Evolutionary conservation across 2,888 invertebrate genomes (phyloP).

Genomic region (Eupsilia transversa): DNA sequence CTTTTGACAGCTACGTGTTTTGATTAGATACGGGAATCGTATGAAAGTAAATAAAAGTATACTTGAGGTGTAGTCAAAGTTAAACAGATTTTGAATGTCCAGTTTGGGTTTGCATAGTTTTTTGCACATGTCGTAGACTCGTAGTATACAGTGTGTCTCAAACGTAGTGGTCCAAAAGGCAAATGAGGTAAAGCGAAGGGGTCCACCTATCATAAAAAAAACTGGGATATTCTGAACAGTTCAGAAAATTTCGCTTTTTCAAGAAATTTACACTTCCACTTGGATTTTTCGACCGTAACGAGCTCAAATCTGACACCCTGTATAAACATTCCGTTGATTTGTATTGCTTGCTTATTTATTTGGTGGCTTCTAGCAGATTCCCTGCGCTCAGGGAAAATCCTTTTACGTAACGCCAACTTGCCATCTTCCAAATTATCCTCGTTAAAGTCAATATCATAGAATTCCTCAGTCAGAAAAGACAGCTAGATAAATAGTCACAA

Average conservation of each 20-base stretch:
- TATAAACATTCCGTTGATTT: no score
- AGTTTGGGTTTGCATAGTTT: slow-evolving; percentile 7
- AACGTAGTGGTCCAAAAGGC: no score
- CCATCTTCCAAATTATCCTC: background rate
- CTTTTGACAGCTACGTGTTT: slow-evolving; percentile 54
- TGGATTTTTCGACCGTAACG: no score
- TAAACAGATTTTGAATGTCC: slow-evolving; percentile 34
- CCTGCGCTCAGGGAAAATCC: background rate
- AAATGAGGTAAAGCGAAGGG: no score
- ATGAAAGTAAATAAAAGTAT: slow-evolving; percentile 59
- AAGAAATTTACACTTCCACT: no score
- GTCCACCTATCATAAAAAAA: no score
- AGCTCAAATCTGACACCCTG: no score
- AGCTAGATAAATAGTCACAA: background rate
- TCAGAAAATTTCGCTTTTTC: no score
- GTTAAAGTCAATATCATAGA: background rate
- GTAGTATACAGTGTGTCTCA: no score
- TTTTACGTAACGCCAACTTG: background rate
- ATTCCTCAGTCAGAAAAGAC: background rate
- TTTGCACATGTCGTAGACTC: background rate
- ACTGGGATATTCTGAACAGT: no score
- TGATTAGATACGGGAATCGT: slow-evolving; percentile 48
- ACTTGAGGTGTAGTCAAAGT: slow-evolving; percentile 43
- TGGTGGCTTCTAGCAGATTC: background rate
- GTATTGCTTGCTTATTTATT: background rate